Base-by-base conservation (phyloP, 2,888 invertebrate species). In the Germaria angustata region DNA sequence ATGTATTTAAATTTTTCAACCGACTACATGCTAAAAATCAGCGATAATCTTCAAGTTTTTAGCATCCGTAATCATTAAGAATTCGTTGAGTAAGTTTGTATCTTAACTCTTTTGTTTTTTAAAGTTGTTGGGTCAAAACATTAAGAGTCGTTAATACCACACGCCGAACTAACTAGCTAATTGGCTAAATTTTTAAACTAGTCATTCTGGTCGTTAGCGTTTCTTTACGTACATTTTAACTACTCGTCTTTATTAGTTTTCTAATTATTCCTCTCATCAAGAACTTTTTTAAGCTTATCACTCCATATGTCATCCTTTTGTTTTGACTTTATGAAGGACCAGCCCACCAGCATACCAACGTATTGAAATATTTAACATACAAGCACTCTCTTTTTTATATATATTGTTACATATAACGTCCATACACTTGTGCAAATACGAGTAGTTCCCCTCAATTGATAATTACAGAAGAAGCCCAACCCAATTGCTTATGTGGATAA, bases 381-480 rank as follows among this genome's bases (percentile, higher is more conserved):
- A 63, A 34, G 61, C 24, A 66, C 13, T 53, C 46, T 51, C 39
- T 7, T 8, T 2, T 1, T 55, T 17, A 51, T 41, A 55, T 11
- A 39, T 20, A 8, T 13, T 46, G 57, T 20, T 41, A 66, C 51
- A 63, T 39, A 57, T 53, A 55, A 24, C 44, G 32, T 49, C 13
- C 39, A 41, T 17, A 72, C 34, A 53, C 11, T 32, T 71, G 32
- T 65, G 55, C 9, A 75, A 75, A 71, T 46, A 49, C 9, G 71
- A 75, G 66, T 46, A 53, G 53, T 79, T 82, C 82, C 82, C 79
- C 82, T 82, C 82, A 79, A 71, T 79, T 82, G 71, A 79, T 82
- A 82, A 82, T 82, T 82, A 76, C 66, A 59, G 49, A 32, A 75
- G 71, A 82, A 79, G 82, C 82, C 82, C 82, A 82, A 82, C 82